These are phyloP conservation scores for Remorina albescens DNA, from an alignment of 2,797 vertebrate species.

Conservation along the genomic window DNA sequence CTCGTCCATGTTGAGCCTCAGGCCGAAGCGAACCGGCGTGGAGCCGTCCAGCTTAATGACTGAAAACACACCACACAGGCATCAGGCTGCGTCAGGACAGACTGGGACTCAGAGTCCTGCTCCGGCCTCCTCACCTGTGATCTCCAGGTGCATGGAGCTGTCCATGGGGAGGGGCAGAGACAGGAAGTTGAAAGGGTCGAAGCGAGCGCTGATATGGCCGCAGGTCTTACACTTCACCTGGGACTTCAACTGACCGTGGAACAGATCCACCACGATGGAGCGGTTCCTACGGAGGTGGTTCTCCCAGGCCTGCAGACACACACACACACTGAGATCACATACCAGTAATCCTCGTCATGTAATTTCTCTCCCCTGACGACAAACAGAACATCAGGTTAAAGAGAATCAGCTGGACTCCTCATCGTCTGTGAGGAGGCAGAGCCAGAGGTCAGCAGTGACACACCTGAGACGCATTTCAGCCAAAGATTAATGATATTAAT, in stretches of 20 bases:
- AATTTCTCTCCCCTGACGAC: too few relatives aligned
- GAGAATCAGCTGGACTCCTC: too few relatives aligned
- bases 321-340: too few relatives aligned
- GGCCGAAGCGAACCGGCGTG: slow-evolving; percentile 93
- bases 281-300: slow-evolving; percentile 97
- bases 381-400: slow-evolving; percentile 18
- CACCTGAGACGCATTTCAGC: too few relatives aligned
- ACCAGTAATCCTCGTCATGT: too few relatives aligned
- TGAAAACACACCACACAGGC: slow-evolving; percentile 55
- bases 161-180: slow-evolving; percentile 99
- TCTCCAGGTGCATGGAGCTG: slow-evolving; percentile 99
- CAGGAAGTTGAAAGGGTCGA: slow-evolving; percentile 99
- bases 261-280: slow-evolving; percentile 98
- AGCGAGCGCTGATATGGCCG: slow-evolving; percentile 97
- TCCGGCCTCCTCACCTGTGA: slow-evolving; percentile 88
- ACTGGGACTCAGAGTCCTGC: not conserved
- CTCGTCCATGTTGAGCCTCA: slow-evolving; percentile 97
- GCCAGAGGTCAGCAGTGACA: too few relatives aligned
- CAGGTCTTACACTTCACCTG: slow-evolving; percentile 99
- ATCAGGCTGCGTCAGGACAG: not conserved
- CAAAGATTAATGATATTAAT: too few relatives aligned
- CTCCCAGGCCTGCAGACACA: slow-evolving; percentile 92
- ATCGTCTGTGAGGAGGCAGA: too few relatives aligned
- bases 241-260: slow-evolving; percentile 97
- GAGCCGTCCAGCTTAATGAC: slow-evolving; percentile 97